Conservation (phyloP, 2,113 vertebrate species). For the Neogobius melanostomus region DNA sequence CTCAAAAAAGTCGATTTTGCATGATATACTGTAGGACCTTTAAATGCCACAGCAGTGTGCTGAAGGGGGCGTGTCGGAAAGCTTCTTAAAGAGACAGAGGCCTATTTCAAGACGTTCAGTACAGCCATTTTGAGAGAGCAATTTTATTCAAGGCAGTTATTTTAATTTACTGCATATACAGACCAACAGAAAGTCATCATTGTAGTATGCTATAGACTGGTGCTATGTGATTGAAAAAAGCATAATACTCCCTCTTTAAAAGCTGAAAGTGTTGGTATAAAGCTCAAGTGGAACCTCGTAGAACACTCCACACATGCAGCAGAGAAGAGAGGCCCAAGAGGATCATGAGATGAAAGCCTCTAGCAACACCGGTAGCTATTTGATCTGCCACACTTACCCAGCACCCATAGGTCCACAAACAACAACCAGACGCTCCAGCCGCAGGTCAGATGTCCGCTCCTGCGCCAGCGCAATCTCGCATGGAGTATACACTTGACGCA, state of each 20-base stretch:
- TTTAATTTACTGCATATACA: too few species aligned
- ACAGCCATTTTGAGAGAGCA: too few species aligned
- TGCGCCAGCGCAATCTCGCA: neutral
- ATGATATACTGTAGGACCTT: too few species aligned
- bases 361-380: neutral
- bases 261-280: neutral
- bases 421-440: neutral
- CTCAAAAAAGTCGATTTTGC: too few species aligned
- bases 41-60: too few species aligned
- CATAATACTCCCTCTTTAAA: neutral
- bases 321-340: neutral
- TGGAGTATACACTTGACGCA: neutral
- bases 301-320: neutral
- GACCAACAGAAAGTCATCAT: too few species aligned
- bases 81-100: too few species aligned
- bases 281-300: neutral
- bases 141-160: too few species aligned
- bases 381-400: neutral
- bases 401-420: neutral
- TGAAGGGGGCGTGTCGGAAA: too few species aligned
- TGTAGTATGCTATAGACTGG: too few species aligned
- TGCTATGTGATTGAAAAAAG: too few species aligned
- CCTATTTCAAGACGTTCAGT: too few species aligned
- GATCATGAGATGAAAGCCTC: conserved; percentile 1
- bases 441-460: neutral